Conservation (phyloP, 2,113 vertebrate genomes). For the Naja naja region DNA sequence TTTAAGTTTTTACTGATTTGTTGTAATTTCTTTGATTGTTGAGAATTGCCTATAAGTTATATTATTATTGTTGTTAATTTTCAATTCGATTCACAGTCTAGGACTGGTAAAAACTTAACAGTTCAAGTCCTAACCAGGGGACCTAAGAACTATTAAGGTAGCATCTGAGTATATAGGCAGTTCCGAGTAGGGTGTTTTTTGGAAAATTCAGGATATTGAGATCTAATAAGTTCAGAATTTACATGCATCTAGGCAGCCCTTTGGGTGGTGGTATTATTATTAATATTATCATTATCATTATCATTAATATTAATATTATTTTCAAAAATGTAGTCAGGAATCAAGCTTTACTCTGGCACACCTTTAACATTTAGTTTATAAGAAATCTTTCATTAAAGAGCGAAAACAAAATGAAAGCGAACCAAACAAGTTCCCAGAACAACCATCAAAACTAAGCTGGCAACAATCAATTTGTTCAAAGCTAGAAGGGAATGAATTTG, state of each 20-base stretch:
- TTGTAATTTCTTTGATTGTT: background rate
- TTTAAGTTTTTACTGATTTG: too few relatives aligned
- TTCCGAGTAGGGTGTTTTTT: background rate
- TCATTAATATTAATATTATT: too few relatives aligned
- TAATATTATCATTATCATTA: background rate
- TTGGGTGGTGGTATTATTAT: background rate
- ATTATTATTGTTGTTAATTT: background rate
- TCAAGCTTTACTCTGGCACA: background rate
- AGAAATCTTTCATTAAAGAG: background rate
- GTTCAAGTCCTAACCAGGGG: too few relatives aligned
- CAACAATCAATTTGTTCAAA: background rate
- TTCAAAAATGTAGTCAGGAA: background rate
- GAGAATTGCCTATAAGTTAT: background rate
- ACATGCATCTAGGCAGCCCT: background rate
- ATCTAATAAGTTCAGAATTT: background rate
- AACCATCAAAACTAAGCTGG: background rate
- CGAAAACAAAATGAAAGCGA: background rate
- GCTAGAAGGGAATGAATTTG: background rate
- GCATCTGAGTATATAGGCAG: background rate
- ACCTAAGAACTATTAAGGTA: too few relatives aligned
- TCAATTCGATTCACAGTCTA: background rate
- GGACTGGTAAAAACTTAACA: background rate
- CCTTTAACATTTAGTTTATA: background rate
- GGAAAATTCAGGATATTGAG: background rate
- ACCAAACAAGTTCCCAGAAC: background rate